A percentile compares a stretch with the other conserved stretches of the same genome.
phyloP scores from a whole-genome alignment of 2,888 invertebrate species.

The Machimus rusticus region DNA sequence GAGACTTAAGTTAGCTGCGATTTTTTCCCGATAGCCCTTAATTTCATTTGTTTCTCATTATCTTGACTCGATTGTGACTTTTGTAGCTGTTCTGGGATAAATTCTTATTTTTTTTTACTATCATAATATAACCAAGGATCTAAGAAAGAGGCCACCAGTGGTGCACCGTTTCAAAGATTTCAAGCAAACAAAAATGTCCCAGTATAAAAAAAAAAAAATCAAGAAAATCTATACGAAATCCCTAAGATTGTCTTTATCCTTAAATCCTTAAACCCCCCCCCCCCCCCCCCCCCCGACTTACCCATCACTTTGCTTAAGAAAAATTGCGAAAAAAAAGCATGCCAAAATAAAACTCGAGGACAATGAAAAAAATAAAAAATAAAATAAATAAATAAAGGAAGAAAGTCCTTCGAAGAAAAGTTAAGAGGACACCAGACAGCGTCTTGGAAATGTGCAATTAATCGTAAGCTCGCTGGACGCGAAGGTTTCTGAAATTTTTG shows the following conservation, averaged over 20 bases:
- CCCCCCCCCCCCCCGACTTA: not conserved
- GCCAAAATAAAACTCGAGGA: not conserved
- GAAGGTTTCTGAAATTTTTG: not conserved
- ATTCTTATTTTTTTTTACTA: not conserved
- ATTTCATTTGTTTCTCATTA: slow-evolving; percentile 26
- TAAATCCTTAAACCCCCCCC: not conserved
- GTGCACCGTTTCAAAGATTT: not conserved
- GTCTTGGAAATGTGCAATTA: not conserved
- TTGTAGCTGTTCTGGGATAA: not conserved
- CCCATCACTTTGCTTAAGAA: not conserved
- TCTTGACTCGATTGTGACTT: not conserved
- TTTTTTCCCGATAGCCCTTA: not conserved
- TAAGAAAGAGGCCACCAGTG: not conserved
- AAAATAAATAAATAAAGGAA: too few species aligned
- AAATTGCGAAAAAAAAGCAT: not conserved
- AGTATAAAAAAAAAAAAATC: not conserved
- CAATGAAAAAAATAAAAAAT: not conserved
- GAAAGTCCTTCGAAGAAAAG: not conserved
- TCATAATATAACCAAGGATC: not conserved
- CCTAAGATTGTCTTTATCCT: not conserved
- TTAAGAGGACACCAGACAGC: not conserved
- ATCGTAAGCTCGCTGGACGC: not conserved
- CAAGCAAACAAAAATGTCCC: not conserved
- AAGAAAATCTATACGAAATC: not conserved
- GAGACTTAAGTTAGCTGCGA: not conserved